Base-by-base conservation (phyloP, 1,140 invertebrate species). In the Orussus abietinus region DNA sequence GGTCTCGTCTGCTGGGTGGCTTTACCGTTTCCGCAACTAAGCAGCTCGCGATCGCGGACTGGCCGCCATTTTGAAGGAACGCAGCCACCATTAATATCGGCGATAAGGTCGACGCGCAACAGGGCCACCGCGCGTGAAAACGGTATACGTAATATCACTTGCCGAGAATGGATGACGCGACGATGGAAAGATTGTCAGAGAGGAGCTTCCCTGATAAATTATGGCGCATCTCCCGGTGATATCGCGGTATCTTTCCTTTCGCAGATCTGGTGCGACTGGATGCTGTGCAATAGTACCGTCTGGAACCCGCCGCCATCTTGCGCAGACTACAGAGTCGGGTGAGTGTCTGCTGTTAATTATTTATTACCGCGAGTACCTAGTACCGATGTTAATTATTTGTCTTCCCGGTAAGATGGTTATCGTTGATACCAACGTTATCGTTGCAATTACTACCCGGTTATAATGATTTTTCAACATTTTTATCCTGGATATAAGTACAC, bases 211-310 rank as follows among this genome's bases (percentile, higher is more conserved):
- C n/a, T 25, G 6, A n/a, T 25, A 25, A 6, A 25, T 25, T 25
- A n/a, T n/a, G n/a, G n/a, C n/a, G n/a, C n/a, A n/a, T n/a, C n/a
- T n/a, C n/a, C n/a, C n/a, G n/a, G n/a, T n/a, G n/a, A n/a, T n/a
- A n/a, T n/a, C n/a, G n/a, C n/a, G n/a, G 20, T 34, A 21, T 30
- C 17, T 46, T 34, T 50, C 45, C 37, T 36, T 12, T 62, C 69
- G 2, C 55, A 85, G 82, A 80, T 89, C 44, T 93, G 89, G 88
- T 88, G 86, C 60, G 90, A 94, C 66, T 93, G 90, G 91, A 85
- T 93, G 82, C 75, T 90, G 29, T 88, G 86, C 62, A 87, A 92
- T 62, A 83, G 81, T 52, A 75, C 77, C 14, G 77, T 91, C 22
- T 93, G 89, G 89, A 90, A 90, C 74, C 89, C 89, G 18, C 87